Base-by-base conservation (phyloP, 2,888 invertebrate genomes). In the Mythimna lalbum region DNA sequence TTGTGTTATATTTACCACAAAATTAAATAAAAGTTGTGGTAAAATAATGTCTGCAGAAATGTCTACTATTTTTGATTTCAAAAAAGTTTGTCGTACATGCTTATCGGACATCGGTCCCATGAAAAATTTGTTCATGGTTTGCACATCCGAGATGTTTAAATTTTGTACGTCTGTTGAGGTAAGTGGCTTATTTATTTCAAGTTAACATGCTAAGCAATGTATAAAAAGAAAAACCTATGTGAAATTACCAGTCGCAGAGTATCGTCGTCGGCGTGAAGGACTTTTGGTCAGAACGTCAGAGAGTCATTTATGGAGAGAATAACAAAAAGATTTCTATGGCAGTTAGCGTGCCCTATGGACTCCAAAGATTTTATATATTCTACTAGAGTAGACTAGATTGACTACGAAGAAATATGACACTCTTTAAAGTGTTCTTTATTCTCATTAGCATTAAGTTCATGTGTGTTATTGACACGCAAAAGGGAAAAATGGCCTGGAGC, bases 91-190 rank as follows among this genome's bases (percentile, higher is more conserved):
- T 78, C 91, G 96, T 39, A 92, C 94, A 68, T 96, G 96, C 88
- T 88, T 96, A 73, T 89, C 93, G 6, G 92, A 92, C 52, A 86
- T 87, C 4, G 94, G 92, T n/a, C 92, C 93, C n/a, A 86, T 95
- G 83, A 94, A 92, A 76, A 92, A 94, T 73, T 89, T 96, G 77
- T 94, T 95, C 89, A 86, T 89, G 66, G 91, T 92, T 68, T 94
- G 94, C 80, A 90, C 94, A 14, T 87, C 94, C 47, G 94, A 95
- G 80, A 90, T 95, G 73, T 96, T 93, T 78, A 91, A 93, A 79
- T 96, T 93, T 85, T 96, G 96, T 75, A 96, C 96, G 57, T 94
- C 96, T 68, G 91, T 96, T 31, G 94, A 95, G 90, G 96, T 95
- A 87, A 90, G 76, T 63, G 43, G 19, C 52, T 57, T 60, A 67